A percentile compares a stretch with the other conserved stretches of the same genome.
Conservation (phyloP, 2,888 invertebrate genomes). For the Andrena marginata region DNA sequence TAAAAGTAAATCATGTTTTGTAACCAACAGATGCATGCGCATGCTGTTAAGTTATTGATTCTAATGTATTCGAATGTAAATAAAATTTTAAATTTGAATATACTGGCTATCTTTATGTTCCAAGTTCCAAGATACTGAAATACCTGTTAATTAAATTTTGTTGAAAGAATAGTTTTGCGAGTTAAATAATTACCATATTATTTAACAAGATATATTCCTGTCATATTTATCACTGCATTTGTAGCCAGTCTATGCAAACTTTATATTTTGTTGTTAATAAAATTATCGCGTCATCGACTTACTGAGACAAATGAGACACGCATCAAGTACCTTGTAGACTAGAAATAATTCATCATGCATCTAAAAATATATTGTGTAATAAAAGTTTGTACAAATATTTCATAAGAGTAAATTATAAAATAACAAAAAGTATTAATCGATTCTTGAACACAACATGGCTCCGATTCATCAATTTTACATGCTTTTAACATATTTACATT, state of each 20-base stretch:
- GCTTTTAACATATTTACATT: slow-evolving; percentile 27
- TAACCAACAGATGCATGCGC: slow-evolving; percentile 14
- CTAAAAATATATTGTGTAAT: slow-evolving; percentile 14
- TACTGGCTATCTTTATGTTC: slow-evolving; percentile 18
- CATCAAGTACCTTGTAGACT: slow-evolving; percentile 56
- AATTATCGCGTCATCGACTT: slow-evolving; percentile 14
- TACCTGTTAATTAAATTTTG: slow-evolving; percentile 1
- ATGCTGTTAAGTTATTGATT: slow-evolving; percentile 19
- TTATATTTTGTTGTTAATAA: slow-evolving; percentile 12
- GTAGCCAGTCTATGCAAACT: slow-evolving; percentile 31
- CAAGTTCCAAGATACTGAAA: slow-evolving; percentile 6
- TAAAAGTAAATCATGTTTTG: slow-evolving; percentile 43
- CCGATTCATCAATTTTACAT: slow-evolving; percentile 13
- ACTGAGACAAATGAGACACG: slow-evolving; percentile 19
- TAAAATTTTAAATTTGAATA: slow-evolving; percentile 31
- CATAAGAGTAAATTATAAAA: slow-evolving; percentile 8
- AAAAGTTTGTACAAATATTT: slow-evolving; percentile 32
- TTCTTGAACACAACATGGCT: slow-evolving; percentile 28
- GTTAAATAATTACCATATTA: slow-evolving; percentile 5
- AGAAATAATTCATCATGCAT: slow-evolving; percentile 48
- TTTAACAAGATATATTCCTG: slow-evolving; percentile 5
- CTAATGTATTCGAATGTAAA: slow-evolving; percentile 27
- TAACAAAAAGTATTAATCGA: slow-evolving; percentile 7
- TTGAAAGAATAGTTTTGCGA: not conserved
- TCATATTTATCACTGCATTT: not conserved